Evolutionary conservation across 1,140 invertebrate genomes (phyloP).

Genomic region (Bombus soroeensis): DNA sequence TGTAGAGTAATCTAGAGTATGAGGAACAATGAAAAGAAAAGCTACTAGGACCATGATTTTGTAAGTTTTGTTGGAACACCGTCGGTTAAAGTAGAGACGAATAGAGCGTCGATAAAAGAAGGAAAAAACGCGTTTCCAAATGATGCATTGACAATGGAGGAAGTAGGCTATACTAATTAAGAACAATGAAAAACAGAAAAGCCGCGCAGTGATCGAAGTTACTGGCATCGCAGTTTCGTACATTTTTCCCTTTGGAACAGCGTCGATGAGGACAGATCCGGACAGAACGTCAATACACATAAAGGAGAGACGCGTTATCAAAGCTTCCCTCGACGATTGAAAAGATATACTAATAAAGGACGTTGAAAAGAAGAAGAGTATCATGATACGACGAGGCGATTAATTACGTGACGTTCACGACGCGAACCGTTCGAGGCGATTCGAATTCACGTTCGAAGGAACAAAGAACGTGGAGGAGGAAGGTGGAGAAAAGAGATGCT

Average conservation of each 20-base stretch:
- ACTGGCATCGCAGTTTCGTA: not conserved
- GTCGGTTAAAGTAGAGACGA: too few relatives aligned
- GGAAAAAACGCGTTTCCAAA: too few relatives aligned
- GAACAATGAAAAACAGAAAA: not conserved
- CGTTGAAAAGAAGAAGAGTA: not conserved
- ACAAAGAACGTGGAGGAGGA: not conserved
- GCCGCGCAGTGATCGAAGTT: not conserved
- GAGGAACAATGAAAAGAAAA: too few relatives aligned
- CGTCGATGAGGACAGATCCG: not conserved
- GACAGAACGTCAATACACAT: not conserved
- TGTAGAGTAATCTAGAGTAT: too few relatives aligned
- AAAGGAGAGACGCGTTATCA: conserved; percentile 10
- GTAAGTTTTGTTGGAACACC: too few relatives aligned
- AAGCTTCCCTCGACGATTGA: conserved; percentile 1
- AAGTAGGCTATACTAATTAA: not conserved
- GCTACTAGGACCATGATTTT: too few relatives aligned
- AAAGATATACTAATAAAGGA: conserved; percentile 7
- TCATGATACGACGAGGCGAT: conserved; percentile 34
- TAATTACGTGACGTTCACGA: conserved; percentile 48
- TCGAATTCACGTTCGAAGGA: not conserved
- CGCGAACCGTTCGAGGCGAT: conserved; percentile 27
- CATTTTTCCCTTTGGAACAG: not conserved
- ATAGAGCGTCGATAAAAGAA: too few relatives aligned
- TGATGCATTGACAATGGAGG: too few relatives aligned
- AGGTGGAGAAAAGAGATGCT: conserved; percentile 26